phyloP scores from a whole-genome alignment of 2,888 invertebrate genomes.

The Mesopsocus fuscifrons region DNA sequence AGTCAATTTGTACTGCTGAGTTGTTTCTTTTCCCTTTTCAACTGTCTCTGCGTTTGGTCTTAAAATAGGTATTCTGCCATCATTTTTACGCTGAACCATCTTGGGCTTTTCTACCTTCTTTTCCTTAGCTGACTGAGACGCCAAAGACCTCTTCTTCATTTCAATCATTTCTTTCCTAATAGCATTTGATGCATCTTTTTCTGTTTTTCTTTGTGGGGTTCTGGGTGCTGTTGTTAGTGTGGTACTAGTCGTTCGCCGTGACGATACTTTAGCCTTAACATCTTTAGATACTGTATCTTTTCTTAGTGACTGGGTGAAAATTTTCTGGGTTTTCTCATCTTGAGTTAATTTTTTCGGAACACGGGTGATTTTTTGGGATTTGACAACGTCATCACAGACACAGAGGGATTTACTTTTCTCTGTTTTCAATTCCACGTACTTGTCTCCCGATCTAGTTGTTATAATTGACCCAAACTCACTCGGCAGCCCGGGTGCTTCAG shows the following conservation, averaged over 20 bases:
- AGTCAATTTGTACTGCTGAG: too few relatives aligned
- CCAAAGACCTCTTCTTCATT: conserved; percentile 12
- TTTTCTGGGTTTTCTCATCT: background rate
- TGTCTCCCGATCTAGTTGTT: conserved; percentile 13
- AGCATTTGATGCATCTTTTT: conserved; percentile 17
- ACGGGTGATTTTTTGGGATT: conserved; percentile 12
- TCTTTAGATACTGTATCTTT: background rate
- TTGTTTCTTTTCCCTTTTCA: background rate
- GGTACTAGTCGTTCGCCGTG: too few relatives aligned
- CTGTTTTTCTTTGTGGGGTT: conserved; percentile 13
- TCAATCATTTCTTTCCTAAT: conserved; percentile 21
- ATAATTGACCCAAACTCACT: conserved; percentile 11
- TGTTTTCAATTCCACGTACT: conserved; percentile 14
- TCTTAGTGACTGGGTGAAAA: background rate
- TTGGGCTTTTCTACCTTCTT: conserved; percentile 16
- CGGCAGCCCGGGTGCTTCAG: conserved; percentile 11
- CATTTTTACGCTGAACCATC: conserved; percentile 13
- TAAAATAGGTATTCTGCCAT: background rate
- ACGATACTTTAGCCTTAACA: too few relatives aligned
- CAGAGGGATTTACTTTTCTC: conserved; percentile 13
- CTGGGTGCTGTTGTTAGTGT: background rate
- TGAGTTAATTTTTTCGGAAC: background rate
- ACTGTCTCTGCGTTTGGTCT: background rate
- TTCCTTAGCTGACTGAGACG: conserved; percentile 3
- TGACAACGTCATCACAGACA: conserved; percentile 15